A percentile compares a stretch with the other conserved stretches of the same genome.
phyloP scores from a whole-genome alignment of 2,888 invertebrate species.

The Polietes domitor region DNA sequence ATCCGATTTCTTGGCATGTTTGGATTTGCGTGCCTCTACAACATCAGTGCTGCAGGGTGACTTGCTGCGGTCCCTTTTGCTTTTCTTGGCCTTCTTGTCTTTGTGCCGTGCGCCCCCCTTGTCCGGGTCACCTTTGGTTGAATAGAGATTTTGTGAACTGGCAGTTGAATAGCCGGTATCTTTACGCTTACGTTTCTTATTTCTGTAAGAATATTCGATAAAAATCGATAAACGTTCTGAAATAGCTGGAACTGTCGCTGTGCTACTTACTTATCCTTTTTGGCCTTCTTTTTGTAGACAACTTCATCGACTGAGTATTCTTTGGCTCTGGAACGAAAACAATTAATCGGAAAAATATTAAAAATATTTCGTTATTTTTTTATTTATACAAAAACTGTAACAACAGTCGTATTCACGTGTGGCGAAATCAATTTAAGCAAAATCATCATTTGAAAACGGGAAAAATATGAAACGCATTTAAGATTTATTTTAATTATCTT shows the following conservation, averaged over 20 bases:
- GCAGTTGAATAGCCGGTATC: conserved; percentile 88
- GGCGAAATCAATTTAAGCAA: too few relatives aligned
- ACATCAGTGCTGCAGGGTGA: conserved; percentile 76
- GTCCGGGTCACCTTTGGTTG: conserved; percentile 75
- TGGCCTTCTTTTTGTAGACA: conserved; percentile 74
- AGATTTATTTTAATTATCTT: too few relatives aligned
- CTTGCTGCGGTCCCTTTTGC: conserved; percentile 74
- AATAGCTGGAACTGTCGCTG: neutral
- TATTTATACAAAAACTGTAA: too few relatives aligned
- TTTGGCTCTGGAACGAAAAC: conserved; percentile 73
- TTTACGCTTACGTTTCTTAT: conserved; percentile 81
- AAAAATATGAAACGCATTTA: too few relatives aligned
- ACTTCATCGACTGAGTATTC: conserved; percentile 77
- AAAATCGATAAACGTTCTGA: neutral
- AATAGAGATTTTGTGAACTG: conserved; percentile 83
- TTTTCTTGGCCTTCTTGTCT: conserved; percentile 78
- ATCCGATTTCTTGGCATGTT: conserved; percentile 74
- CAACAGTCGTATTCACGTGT: too few relatives aligned
- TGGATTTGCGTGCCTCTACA: conserved; percentile 73
- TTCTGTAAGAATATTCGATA: conserved; percentile 64
- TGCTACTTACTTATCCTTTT: conserved; percentile 74
- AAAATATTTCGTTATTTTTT: too few relatives aligned
- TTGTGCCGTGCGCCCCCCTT: conserved; percentile 75
- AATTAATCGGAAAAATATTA: neutral
- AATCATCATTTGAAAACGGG: too few relatives aligned